Evolutionary conservation across 2,888 invertebrate species (phyloP), one percentile per base, ranked within the genome.

Genomic region (Digitonthophagus gazella): DNA sequence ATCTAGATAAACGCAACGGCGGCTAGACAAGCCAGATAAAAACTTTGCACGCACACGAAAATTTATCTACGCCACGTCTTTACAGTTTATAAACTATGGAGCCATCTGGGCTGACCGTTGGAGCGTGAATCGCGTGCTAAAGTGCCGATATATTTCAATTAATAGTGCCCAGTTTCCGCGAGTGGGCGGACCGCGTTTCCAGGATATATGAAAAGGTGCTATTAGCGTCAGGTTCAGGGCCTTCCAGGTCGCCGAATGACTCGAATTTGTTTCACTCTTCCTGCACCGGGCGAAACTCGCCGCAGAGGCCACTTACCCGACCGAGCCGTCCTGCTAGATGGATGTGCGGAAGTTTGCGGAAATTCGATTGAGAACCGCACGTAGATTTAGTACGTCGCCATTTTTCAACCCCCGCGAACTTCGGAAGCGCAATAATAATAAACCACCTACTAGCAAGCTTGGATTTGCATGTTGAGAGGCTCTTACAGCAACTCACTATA

Each of bases 201-300:
- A 28, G 67, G 68, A 69, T 72, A 73, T 71, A 70, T 70, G 67
- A 68, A 70, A 77, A 78, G 75, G 75, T 75, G 74, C 78, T 77
- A 78, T 79, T 79, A 78, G 76, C 76, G 79, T 78, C 79, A 77
- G 75, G 75, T 75, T 76, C 78, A 78, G 73, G 73, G 75, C 61
- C 8, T 18, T 20, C 18, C 61, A n/a, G 72, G 74, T 71, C 71
- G 70, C 71, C 74, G 73, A 76, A 76, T 73, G 70, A 72, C 75
- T 76, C 75, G 78, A 79, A 78, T 79, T 77, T 76, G 78, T 78
- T 78, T 75, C 76, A 74, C 75, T 74, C 73, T 69, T 68, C 72
- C 18, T 28, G 54, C 54, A 16, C 73, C 73, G 73, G 73, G 72
- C 71, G 71, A 73, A 74, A 75, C 67, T 71, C 71, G 72, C 71